Percentiles rank a stretch among this genome's conserved stretches.
Conservation (phyloP, 2,113 vertebrate genomes). For the Mesitornis unicolor region DNA sequence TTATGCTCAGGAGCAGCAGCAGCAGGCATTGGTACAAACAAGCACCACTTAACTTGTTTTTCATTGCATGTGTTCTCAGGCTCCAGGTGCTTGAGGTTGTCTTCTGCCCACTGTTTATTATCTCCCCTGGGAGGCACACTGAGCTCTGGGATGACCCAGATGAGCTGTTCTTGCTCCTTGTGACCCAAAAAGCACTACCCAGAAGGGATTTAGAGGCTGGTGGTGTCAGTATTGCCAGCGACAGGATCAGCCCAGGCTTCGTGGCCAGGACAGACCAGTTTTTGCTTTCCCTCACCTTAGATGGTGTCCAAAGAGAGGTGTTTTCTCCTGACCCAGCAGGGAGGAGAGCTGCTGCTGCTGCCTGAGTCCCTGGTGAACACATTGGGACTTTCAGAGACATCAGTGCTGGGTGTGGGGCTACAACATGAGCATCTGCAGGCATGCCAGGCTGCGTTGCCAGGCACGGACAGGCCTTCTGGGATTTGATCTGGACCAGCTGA, state of each 20-base stretch:
- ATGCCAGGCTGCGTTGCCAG: not conserved
- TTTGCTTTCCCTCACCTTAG: not conserved
- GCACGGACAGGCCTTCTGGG: not conserved
- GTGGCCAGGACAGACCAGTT: rapidly evolving
- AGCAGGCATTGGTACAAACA: not conserved
- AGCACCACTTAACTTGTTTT: not conserved
- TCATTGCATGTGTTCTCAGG: not conserved
- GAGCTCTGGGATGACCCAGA: not conserved
- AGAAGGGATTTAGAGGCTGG: not conserved
- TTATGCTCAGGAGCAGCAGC: not conserved
- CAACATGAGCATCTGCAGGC: rapidly evolving
- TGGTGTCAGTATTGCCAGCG: not conserved
- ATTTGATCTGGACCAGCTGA: not conserved
- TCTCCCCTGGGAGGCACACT: not conserved
- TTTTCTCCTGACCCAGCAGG: not conserved
- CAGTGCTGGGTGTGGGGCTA: not conserved
- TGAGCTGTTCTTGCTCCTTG: not conserved
- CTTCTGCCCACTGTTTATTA: not conserved
- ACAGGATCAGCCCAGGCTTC: not conserved
- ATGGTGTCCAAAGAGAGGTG: not conserved
- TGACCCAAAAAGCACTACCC: not conserved
- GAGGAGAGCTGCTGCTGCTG: not conserved
- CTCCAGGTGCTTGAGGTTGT: not conserved
- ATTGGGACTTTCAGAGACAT: not conserved
- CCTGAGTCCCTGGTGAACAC: not conserved